phyloP scores from a whole-genome alignment of 2,888 invertebrate species.

The Eristalinus sepulchralis region DNA sequence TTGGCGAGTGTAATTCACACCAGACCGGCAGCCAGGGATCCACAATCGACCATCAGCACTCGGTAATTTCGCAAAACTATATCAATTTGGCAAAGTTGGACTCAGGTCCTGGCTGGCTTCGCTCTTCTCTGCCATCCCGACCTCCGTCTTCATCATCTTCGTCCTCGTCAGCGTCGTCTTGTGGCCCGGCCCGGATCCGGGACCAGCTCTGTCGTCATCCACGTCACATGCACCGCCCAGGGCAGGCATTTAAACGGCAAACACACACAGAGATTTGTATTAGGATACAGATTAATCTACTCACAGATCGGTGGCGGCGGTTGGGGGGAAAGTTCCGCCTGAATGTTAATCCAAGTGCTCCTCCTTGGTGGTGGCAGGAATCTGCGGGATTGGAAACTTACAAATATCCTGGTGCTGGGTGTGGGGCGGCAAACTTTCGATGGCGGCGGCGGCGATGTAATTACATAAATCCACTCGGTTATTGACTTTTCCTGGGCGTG shows the following conservation, averaged over 20 bases:
- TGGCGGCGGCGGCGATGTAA: constrained; percentile 45
- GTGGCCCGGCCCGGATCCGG: too few species aligned
- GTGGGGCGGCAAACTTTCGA: constrained; percentile 33
- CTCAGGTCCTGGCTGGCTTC: constrained; percentile 4
- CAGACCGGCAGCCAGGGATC: constrained; percentile 1
- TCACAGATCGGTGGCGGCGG: constrained; percentile 26
- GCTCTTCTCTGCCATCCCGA: neutral
- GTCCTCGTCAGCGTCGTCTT: neutral
- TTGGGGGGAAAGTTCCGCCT: constrained; percentile 17
- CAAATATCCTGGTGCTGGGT: constrained; percentile 25
- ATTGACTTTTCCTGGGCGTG: constrained; percentile 49
- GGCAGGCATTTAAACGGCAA: constrained; percentile 10
- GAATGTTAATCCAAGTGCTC: constrained; percentile 35
- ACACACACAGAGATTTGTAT: constrained; percentile 33
- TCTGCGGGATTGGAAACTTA: constrained; percentile 35
- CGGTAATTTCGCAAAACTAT: constrained; percentile 32
- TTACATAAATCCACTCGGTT: constrained; percentile 64
- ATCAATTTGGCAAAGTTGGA: constrained; percentile 50
- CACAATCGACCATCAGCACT: neutral
- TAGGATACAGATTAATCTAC: constrained; percentile 60
- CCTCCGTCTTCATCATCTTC: neutral
- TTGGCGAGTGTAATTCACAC: constrained; percentile 43
- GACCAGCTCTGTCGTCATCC: neutral
- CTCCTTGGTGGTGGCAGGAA: neutral
- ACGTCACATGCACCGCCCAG: constrained; percentile 1